Evolutionary conservation across 2,797 vertebrate genomes (phyloP).

Genomic region (Spinus olivaceus): DNA sequence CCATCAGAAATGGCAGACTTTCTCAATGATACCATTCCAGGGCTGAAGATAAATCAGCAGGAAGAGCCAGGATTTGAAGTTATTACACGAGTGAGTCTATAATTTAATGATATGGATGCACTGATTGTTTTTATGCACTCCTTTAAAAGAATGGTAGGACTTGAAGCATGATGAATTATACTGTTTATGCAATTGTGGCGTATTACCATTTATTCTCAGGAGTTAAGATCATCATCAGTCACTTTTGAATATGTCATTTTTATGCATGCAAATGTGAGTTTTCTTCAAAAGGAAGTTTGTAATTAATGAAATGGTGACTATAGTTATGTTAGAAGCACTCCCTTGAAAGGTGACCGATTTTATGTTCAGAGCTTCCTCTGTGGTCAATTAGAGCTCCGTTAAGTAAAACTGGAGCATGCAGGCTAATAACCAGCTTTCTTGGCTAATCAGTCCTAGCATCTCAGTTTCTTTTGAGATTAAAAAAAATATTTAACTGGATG

Average conservation of each 20-base stretch:
- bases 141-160: not conserved
- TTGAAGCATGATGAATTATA: not conserved
- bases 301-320: not conserved
- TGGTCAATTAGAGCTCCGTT: not conserved
- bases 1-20: conserved; percentile 90
- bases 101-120: not conserved
- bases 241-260: not conserved
- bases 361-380: not conserved
- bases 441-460: not conserved
- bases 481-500: not conserved
- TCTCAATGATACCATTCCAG: conserved; percentile 88
- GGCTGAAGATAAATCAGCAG: conserved; percentile 94
- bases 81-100: conserved; percentile 89
- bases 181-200: not conserved
- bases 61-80: conserved; percentile 96
- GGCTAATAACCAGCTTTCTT: not conserved
- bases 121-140: not conserved
- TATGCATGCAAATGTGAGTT: not conserved
- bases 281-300: not conserved
- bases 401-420: not conserved
- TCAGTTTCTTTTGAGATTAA: not conserved
- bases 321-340: not conserved
- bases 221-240: not conserved
- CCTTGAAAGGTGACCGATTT: not conserved
- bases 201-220: not conserved